phyloP scores from a whole-genome alignment of 2,113 vertebrate genomes.

The Edolisoma coerulescens region DNA sequence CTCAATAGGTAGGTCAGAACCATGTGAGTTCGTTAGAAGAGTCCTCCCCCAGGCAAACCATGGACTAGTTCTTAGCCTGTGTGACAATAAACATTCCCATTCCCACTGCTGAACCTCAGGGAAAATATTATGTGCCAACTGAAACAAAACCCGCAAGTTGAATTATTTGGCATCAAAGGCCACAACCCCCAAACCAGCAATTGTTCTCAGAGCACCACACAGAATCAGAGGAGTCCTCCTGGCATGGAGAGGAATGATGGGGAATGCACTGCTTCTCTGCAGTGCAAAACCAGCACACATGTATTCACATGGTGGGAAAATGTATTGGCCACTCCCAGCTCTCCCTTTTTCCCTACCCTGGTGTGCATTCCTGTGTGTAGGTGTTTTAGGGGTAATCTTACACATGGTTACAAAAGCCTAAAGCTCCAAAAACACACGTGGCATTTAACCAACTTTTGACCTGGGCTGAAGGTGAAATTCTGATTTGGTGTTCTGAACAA shows the following conservation, averaged over 20 bases:
- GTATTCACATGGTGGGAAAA: fast-evolving
- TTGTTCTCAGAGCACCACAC: neutral
- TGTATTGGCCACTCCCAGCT: neutral
- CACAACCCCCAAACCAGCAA: neutral
- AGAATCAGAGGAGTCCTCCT: neutral
- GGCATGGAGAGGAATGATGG: neutral
- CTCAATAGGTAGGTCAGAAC: neutral
- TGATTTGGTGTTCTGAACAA: neutral
- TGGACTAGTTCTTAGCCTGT: neutral
- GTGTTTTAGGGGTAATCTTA: neutral
- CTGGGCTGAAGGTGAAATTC: neutral
- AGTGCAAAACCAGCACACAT: neutral
- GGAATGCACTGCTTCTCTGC: neutral
- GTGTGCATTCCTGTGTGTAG: fast-evolving
- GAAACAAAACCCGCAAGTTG: neutral
- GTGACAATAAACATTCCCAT: neutral
- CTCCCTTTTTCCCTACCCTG: neutral
- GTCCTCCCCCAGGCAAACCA: neutral
- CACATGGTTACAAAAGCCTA: neutral
- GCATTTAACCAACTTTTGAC: neutral
- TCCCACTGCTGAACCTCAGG: neutral
- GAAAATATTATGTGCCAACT: neutral
- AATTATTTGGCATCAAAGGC: neutral
- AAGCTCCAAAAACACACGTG: neutral
- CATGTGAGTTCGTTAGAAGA: neutral